phyloP scores from a whole-genome alignment of 2,888 invertebrate species.

The Nephrotoma flavescens region DNA sequence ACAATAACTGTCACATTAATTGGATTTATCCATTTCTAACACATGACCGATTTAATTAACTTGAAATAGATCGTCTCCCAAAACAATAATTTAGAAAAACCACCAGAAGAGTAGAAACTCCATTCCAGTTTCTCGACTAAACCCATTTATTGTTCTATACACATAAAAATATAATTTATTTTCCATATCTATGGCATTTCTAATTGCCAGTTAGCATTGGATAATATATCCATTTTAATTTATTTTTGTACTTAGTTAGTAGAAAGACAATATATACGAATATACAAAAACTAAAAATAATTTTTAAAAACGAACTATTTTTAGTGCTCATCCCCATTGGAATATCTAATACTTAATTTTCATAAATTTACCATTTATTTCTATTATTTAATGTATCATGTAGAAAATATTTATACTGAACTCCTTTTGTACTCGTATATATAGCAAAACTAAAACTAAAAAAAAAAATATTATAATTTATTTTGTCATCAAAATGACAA shows the following conservation, averaged over 20 bases:
- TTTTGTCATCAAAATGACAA: not conserved
- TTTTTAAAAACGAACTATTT: not conserved
- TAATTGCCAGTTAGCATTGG: not conserved
- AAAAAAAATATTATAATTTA: not conserved
- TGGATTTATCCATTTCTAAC: not conserved
- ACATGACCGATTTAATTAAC: not conserved
- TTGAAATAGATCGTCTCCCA: not conserved
- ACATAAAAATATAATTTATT: not conserved
- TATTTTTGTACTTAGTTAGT: not conserved
- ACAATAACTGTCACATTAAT: not conserved
- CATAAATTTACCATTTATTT: not conserved
- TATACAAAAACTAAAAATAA: not conserved
- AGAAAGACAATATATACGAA: not conserved
- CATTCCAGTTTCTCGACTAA: not conserved
- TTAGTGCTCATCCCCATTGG: not conserved
- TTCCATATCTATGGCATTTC: not conserved
- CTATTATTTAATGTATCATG: not conserved
- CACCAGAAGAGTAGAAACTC: not conserved
- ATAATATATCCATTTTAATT: not conserved
- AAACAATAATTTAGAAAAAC: not conserved
- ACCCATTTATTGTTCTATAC: not conserved
- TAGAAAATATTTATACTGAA: not conserved
- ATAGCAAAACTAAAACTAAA: not conserved
- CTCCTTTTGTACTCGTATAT: not conserved
- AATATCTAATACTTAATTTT: not conserved